Percentiles rank a stretch among this genome's conserved stretches.
Conservation (phyloP, 1,140 invertebrate genomes). For the Meteorus sp. region DNA sequence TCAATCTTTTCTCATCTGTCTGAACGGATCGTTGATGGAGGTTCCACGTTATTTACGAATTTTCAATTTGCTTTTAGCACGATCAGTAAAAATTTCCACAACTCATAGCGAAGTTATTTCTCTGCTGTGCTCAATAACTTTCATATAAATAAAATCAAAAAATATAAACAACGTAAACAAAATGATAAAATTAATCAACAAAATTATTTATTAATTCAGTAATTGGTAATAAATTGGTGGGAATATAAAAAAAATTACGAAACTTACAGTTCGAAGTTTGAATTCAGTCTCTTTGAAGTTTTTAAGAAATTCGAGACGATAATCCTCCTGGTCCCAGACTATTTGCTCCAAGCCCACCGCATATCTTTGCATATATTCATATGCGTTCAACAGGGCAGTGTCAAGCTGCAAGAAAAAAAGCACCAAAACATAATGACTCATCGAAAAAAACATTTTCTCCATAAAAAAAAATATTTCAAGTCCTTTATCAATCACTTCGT, state of each 20-base stretch:
- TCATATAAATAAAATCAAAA: too few relatives aligned
- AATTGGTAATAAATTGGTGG: neutral
- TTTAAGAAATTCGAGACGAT: constrained; percentile 55
- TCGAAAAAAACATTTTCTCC: neutral
- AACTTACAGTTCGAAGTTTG: constrained; percentile 62
- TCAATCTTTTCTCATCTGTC: too few relatives aligned
- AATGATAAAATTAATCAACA: too few relatives aligned
- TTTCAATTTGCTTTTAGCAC: too few relatives aligned
- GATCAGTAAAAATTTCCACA: too few relatives aligned
- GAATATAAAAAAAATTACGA: constrained; percentile 29
- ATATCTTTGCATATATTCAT: constrained; percentile 66
- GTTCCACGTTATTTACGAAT: too few relatives aligned
- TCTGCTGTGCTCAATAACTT: too few relatives aligned
- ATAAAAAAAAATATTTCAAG: neutral
- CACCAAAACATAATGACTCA: neutral
- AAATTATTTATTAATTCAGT: neutral
- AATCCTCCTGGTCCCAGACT: constrained; percentile 64
- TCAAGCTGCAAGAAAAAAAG: constrained; percentile 59
- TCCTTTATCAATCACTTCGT: neutral
- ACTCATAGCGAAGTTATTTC: too few relatives aligned
- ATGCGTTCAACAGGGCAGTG: constrained; percentile 59
- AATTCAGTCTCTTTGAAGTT: constrained; percentile 63
- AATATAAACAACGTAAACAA: constrained; percentile 9
- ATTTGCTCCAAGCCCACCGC: constrained; percentile 71
- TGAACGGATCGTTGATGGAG: too few relatives aligned